Conservation (phyloP, 2,113 vertebrate genomes). For the Alces alces region DNA sequence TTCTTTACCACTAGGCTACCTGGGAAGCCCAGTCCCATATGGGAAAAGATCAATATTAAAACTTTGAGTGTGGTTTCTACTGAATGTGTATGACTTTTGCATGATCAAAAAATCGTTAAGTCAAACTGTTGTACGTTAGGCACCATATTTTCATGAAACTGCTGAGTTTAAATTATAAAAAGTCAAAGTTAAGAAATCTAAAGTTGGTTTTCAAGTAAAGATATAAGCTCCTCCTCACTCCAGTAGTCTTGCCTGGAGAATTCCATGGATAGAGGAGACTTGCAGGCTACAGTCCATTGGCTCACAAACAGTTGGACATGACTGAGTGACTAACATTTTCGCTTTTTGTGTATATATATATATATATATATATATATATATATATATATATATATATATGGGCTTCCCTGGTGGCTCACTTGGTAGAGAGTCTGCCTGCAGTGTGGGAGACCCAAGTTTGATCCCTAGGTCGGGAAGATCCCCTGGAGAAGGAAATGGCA, state of each 20-base stretch:
- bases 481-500: too few species aligned
- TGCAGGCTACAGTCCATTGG: background rate
- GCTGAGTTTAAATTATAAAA: background rate
- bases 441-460: too few species aligned
- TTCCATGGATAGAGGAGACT: background rate
- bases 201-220: background rate
- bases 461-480: too few species aligned
- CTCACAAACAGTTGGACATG: background rate
- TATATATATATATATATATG: rapidly evolving
- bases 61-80: background rate
- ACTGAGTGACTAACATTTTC: background rate
- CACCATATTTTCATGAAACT: background rate
- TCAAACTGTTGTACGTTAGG: background rate
- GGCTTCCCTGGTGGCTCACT: too few species aligned
- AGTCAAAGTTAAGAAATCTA: background rate
- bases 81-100: background rate
- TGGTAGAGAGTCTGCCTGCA: too few species aligned
- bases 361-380: background rate
- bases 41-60: background rate
- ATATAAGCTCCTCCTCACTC: background rate
- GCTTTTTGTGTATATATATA: background rate
- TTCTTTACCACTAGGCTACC: background rate
- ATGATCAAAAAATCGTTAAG: background rate
- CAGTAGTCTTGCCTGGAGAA: background rate
- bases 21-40: background rate